Evolutionary conservation across 2,888 invertebrate genomes (phyloP), one percentile per base, ranked within the genome.

Genomic region (Rhynchonema sp.): DNA sequence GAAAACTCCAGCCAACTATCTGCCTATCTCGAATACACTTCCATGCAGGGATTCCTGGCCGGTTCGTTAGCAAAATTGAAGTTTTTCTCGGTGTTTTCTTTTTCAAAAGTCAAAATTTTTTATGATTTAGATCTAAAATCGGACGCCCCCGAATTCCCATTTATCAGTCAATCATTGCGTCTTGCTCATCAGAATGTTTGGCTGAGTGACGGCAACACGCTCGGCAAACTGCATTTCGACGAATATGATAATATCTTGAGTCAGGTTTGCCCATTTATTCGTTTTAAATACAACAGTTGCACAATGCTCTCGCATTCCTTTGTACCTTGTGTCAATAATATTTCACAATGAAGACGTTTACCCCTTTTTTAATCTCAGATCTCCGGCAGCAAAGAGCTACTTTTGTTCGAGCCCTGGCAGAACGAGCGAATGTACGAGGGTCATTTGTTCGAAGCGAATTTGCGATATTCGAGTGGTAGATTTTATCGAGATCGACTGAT

Each of bases 171-270:
- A n/a, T 38, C 67, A 3, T 58, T 72, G 25, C 62, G 65, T 20
- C 58, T 67, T 54, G 62, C 65, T 53, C 70, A 70, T 59, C 60
- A 66, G 1, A 73, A 74, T 59, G 69, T 73, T n/a, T 74, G 74
- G 74, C 64, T 74, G 20, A 73, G 73, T 67, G 73, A 73, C 68
- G 74, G 74, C 6, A 70, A 72, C 59, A 74, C 74, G 2, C 62
- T 74, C n/a, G 74, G 74, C 58, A 71, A 71, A 63, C 64, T 72
- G 26, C 74, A 74, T 62, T 72, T 74, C 66, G 74, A 74, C 62
- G 70, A 70, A 28, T 74, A 67, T 66, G 74, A 74, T 62, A 74
- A 74, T 61, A 67, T 73, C 46, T 66, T 74, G 1, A 71, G 72
- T 61, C 72, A 73, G 71, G 73, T 73, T 3, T 3, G 54, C 23